These are phyloP conservation scores for Anadara kagoshimensis DNA, from an alignment of 1,140 invertebrate species.

Conservation along the genomic window DNA sequence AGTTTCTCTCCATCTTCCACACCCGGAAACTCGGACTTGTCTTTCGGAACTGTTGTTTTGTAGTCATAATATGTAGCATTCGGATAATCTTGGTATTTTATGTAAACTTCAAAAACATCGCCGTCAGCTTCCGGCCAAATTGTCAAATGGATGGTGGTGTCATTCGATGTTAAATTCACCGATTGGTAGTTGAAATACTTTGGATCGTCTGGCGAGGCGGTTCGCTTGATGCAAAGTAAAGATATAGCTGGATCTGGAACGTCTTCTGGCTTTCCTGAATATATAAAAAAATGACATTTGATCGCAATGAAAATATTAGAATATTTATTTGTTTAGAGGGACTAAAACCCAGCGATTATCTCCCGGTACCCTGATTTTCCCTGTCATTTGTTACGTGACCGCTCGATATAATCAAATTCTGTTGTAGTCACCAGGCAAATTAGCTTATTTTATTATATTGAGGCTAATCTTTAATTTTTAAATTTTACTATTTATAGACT, in stretches of 20 bases:
- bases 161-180: slow-evolving; percentile 61
- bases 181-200: slow-evolving; percentile 54
- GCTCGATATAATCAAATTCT: too few species aligned
- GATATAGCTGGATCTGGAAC: slow-evolving; percentile 3
- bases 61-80: slow-evolving; percentile 67
- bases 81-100: slow-evolving; percentile 63
- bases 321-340: too few species aligned
- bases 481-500: too few species aligned
- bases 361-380: too few species aligned
- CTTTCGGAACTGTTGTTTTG: slow-evolving; percentile 53
- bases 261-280: slow-evolving; percentile 9
- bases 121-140: slow-evolving; percentile 46
- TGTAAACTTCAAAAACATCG: slow-evolving; percentile 56
- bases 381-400: too few species aligned
- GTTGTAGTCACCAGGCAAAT: too few species aligned
- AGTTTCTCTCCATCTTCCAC: slow-evolving; percentile 26
- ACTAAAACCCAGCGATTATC: too few species aligned
- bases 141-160: slow-evolving; percentile 61
- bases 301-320: too few species aligned
- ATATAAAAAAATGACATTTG: too few species aligned
- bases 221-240: slow-evolving; percentile 18
- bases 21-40: slow-evolving; percentile 29
- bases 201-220: slow-evolving; percentile 9
- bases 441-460: too few species aligned
- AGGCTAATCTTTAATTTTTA: too few species aligned